Evolutionary conservation across 2,888 invertebrate genomes (phyloP).

Genomic region (Lordiphosa andalusiaca): DNA sequence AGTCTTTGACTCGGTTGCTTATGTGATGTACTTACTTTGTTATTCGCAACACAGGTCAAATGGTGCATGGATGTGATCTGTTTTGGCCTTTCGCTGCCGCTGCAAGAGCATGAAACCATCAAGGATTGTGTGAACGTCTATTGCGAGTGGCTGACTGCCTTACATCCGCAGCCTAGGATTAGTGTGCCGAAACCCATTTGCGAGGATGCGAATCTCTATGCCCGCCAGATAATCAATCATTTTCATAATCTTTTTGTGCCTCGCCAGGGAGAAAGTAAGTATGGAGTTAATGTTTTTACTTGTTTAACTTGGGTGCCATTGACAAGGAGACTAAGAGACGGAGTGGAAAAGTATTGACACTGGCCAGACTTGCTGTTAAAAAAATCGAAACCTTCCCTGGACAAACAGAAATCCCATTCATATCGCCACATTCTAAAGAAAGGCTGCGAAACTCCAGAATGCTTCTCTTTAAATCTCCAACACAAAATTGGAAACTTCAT

Average conservation of each 20-base stretch:
- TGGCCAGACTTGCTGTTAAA: no score
- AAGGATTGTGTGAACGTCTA: constrained; percentile 98
- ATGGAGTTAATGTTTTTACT: not conserved
- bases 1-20: no score
- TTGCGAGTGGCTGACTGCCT: constrained; percentile 96
- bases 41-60: constrained; percentile 84
- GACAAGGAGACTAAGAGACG: no score
- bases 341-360: no score
- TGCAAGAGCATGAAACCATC: constrained; percentile 95
- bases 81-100: constrained; percentile 93
- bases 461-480: no score
- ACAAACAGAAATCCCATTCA: no score
- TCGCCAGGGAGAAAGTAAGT: constrained; percentile 93
- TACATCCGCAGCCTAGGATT: constrained; percentile 90
- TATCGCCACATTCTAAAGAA: no score
- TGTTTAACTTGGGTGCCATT: not conserved
- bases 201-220: constrained; percentile 94
- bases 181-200: constrained; percentile 94
- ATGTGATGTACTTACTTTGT: no score
- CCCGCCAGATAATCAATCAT: constrained; percentile 93
- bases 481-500: no score
- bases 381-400: no score
- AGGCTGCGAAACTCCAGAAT: no score
- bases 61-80: constrained; percentile 94
- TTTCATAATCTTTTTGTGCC: constrained; percentile 97